Evolutionary conservation across 2,113 vertebrate species (phyloP).

Genomic region (Phocoena sinus): DNA sequence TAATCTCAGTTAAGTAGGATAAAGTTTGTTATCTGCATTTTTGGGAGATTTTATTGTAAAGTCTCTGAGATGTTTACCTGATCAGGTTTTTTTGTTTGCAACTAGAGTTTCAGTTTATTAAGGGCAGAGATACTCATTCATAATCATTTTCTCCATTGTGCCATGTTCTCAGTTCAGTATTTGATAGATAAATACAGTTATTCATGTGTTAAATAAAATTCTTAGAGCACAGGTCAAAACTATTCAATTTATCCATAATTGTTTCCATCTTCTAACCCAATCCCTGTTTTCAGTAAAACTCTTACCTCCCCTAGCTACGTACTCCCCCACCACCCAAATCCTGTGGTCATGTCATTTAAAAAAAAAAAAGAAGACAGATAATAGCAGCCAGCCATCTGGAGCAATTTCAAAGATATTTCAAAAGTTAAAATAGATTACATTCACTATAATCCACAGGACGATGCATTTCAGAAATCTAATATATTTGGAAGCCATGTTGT

Average conservation of each 20-base stretch:
- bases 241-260: not conserved
- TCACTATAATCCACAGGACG: not conserved
- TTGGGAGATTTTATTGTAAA: not conserved
- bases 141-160: not conserved
- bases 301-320: not conserved
- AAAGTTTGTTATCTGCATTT: not conserved
- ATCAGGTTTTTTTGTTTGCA: not conserved
- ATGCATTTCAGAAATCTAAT: not conserved
- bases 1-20: not conserved
- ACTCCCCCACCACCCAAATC: not conserved
- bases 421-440: not conserved
- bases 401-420: not conserved
- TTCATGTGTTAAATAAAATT: conserved; percentile 7
- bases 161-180: not conserved
- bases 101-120: not conserved
- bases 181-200: not conserved
- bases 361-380: not conserved
- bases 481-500: not conserved
- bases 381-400: not conserved
- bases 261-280: not conserved
- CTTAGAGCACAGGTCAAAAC: not conserved
- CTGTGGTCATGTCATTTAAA: not conserved
- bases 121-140: not conserved
- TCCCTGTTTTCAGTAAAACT: not conserved
- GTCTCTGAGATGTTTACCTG: not conserved